These are phyloP conservation scores for Coluber constrictor DNA, from an alignment of 2,797 vertebrate species.

Conservation along the genomic window DNA sequence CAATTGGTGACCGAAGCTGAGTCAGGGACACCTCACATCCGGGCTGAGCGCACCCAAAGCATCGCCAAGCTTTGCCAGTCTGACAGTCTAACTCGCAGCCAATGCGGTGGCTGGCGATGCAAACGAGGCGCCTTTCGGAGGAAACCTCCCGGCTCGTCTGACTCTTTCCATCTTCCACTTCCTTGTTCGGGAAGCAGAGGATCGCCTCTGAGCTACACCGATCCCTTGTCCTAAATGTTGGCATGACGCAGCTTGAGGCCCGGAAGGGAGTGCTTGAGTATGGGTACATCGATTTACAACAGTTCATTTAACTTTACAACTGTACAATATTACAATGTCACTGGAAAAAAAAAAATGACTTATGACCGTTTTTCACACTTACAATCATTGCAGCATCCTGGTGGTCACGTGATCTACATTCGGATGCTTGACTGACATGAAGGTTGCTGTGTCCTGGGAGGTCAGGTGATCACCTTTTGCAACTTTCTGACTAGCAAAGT, in stretches of 20 bases:
- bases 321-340: neutral
- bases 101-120: neutral
- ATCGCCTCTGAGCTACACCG: neutral
- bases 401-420: neutral
- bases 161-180: neutral
- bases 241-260: neutral
- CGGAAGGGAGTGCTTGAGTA: neutral
- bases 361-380: neutral
- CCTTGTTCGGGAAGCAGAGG: neutral
- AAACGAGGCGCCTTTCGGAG: neutral
- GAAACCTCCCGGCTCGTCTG: neutral
- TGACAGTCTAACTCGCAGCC: neutral
- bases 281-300: neutral
- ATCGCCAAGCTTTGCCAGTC: neutral
- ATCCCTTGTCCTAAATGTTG: neutral
- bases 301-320: neutral
- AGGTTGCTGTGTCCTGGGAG: neutral
- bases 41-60: neutral
- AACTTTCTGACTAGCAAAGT: neutral
- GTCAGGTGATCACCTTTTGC: neutral
- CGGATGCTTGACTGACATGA: neutral
- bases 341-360: neutral
- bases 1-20: neutral
- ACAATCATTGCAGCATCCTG: neutral
- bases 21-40: slow-evolving; percentile 4